Evolutionary conservation across 2,888 invertebrate genomes (phyloP).

Genomic region (Metellina segmentata): DNA sequence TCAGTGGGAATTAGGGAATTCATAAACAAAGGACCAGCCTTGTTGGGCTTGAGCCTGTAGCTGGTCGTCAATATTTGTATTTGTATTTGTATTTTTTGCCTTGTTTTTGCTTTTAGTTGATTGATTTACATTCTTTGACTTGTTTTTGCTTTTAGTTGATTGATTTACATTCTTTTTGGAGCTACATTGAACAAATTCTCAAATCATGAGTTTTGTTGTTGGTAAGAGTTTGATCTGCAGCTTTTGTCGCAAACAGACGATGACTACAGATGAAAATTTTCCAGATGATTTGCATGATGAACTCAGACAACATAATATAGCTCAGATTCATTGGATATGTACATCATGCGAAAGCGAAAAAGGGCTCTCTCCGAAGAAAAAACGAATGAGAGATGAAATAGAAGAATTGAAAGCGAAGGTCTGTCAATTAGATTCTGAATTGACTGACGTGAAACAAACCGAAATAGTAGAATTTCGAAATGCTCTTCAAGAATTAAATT

Average conservation of each 20-base stretch:
- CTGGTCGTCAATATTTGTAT: too few relatives aligned
- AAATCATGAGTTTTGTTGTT: background rate
- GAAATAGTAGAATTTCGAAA: too few relatives aligned
- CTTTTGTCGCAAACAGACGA: background rate
- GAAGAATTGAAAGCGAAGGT: background rate
- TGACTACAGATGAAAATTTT: slow-evolving; percentile 10
- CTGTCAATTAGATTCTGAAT: background rate
- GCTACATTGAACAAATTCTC: background rate
- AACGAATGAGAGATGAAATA: background rate
- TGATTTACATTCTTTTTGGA: too few relatives aligned
- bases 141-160: background rate
- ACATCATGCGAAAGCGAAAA: background rate
- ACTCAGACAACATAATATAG: background rate
- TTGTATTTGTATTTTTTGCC: too few relatives aligned
- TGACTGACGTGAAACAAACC: background rate
- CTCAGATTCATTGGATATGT: slow-evolving; percentile 39
- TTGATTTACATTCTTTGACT: too few relatives aligned
- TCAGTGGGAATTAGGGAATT: too few relatives aligned
- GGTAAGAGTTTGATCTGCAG: background rate
- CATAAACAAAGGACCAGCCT: too few relatives aligned
- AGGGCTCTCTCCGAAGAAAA: too few relatives aligned
- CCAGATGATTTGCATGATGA: slow-evolving; percentile 38
- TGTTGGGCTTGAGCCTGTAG: too few relatives aligned
- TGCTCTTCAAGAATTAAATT: background rate
- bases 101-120: too few relatives aligned